phyloP scores from a whole-genome alignment of 2,888 invertebrate species.

The Hermaeophaga mercurialis region DNA sequence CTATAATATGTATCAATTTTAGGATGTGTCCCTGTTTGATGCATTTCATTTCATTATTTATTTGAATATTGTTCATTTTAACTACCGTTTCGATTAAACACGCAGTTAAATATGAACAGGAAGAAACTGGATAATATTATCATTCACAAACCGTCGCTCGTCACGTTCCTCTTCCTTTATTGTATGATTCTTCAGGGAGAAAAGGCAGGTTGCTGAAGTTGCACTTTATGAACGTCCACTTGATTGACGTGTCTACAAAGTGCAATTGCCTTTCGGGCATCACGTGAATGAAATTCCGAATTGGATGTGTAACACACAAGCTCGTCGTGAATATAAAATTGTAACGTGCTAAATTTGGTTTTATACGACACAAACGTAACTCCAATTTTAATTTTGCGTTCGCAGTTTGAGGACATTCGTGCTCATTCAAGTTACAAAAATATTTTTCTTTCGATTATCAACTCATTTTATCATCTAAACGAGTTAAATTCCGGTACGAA shows the following conservation, averaged over 20 bases:
- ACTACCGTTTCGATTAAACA: no score
- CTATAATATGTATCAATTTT: no score
- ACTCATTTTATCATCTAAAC: no score
- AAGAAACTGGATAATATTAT: no score
- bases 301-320: conserved; percentile 26
- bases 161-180: conserved; percentile 16
- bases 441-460: no score
- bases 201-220: conserved; percentile 25
- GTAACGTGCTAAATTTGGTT: conserved; percentile 10
- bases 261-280: conserved; percentile 34
- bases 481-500: no score
- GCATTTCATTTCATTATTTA: no score
- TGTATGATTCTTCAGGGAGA: conserved; percentile 18
- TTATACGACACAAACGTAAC: conserved; percentile 7
- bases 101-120: no score
- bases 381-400: conserved; percentile 8
- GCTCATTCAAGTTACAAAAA: no score
- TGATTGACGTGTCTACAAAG: conserved; percentile 45
- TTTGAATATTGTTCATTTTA: no score
- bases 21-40: no score
- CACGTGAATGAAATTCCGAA: conserved; percentile 42
- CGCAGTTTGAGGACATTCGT: background rate
- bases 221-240: conserved; percentile 42
- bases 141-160: conserved; percentile 3
- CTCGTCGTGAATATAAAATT: conserved; percentile 23